Conservation (phyloP, 2,797 vertebrate species). For the Parauchenoglanis ngamensis region DNA sequence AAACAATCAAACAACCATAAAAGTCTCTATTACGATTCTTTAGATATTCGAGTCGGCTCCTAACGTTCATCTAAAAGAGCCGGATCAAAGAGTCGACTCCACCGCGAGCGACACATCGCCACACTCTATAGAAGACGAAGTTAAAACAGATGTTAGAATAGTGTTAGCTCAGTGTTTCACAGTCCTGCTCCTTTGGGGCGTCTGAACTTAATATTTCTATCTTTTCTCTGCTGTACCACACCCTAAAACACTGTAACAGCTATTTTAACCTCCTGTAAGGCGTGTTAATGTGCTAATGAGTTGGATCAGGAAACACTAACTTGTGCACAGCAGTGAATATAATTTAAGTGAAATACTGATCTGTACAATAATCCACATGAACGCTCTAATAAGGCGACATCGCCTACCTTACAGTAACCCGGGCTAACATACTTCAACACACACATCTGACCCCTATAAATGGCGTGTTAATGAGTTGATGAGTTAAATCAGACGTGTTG, state of each 20-base stretch:
- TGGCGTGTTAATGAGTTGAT: neutral
- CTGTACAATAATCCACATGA: neutral
- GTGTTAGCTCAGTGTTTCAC: neutral
- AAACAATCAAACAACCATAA: neutral
- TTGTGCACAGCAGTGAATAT: too few relatives aligned
- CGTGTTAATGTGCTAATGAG: neutral
- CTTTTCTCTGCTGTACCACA: neutral
- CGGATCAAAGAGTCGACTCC: slow-evolving; percentile 11
- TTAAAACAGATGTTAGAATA: neutral
- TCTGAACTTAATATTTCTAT: neutral
- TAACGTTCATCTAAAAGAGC: neutral
- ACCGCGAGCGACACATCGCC: neutral
- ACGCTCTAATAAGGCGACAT: neutral
- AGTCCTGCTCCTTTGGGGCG: neutral
- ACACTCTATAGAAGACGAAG: neutral
- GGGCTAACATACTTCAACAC: neutral
- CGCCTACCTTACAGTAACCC: neutral
- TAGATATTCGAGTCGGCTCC: neutral
- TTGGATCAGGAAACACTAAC: neutral
- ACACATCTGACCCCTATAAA: neutral
- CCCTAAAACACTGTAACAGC: neutral
- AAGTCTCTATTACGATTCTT: too few relatives aligned
- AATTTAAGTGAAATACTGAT: neutral
- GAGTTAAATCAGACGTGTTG: neutral
- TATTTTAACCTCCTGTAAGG: neutral